phyloP scores from a whole-genome alignment of 2,797 vertebrate species.

The Phataginus tricuspis region DNA sequence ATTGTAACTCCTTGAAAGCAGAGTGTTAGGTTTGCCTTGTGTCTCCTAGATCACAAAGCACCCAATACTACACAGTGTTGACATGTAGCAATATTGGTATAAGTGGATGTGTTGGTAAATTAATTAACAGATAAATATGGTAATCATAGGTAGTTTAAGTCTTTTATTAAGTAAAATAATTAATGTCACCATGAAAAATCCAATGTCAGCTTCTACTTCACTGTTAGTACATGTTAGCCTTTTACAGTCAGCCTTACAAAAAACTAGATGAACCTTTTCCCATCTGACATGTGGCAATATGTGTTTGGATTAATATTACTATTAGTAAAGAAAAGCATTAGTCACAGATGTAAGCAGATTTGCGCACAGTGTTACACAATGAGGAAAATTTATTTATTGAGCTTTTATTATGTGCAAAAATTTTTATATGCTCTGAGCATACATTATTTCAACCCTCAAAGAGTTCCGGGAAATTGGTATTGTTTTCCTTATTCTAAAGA shows the following conservation, averaged over 20 bases:
- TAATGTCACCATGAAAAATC: constrained; percentile 7
- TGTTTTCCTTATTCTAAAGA: not conserved
- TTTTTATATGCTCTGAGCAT: not conserved
- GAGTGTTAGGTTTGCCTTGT: not conserved
- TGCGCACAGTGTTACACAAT: not conserved
- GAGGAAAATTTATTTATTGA: not conserved
- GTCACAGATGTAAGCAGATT: not conserved
- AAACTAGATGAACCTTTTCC: not conserved
- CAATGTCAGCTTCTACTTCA: not conserved
- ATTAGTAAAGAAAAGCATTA: not conserved
- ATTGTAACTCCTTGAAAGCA: not conserved
- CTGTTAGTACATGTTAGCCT: not conserved
- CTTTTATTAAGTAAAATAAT: not conserved
- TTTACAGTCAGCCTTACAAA: not conserved
- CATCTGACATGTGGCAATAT: not conserved
- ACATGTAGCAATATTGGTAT: not conserved
- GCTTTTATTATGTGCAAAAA: not conserved
- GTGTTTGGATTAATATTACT: not conserved
- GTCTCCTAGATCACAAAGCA: not conserved
- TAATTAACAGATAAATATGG: not conserved
- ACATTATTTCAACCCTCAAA: constrained; percentile 1
- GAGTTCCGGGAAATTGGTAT: not conserved
- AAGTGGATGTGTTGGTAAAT: not conserved
- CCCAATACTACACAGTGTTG: not conserved
- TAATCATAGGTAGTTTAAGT: not conserved